Base-by-base conservation (phyloP, 1,140 invertebrate genomes). In the Drosophila dunni region DNA sequence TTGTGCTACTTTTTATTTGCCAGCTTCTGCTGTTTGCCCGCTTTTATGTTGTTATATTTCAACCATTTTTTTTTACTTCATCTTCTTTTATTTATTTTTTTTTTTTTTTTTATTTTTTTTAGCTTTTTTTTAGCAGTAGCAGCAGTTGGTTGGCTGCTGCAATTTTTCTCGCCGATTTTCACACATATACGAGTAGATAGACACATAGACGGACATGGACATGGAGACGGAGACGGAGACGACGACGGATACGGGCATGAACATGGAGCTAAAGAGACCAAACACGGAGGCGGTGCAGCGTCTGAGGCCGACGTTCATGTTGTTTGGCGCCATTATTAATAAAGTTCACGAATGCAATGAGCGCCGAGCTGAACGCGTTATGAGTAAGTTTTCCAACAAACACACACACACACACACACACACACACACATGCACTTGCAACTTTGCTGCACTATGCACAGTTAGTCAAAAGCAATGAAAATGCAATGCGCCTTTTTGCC, bases 271-370 rank as follows among this genome's bases (percentile, higher is more conserved):
- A 3, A 4, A 4, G 24, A 29, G 24, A 6, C 24, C 24, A 29
- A 29, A 29, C 24, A 13, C 51, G 45, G 17, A 3, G 33, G 8
- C n/a, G 45, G 11, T 7, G 13, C 3, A 48, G 48, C 7, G 46
- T 50, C 57, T 60, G 65, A 56, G 33, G 44, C 54, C 42, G 62
- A 2, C 6, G 68, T 74, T 88, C 80, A 78, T 89, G 84, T 88
- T 89, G 84, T 89, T 88, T 86, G 79, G 86, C 86, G 86, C 88
- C 86, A 88, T 90, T 90, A 90, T 90, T 90, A 90, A 90, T 90
- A 90, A 90, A 90, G 86, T 90, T 90, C 86, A 81, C 86, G 88
- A 90, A 90, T 90, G 86, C 86, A 90, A 90, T 90, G 88, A 90
- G 86, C 79, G 79, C 83, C 76, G 33, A 79, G 67, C 58, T 69